Conservation (phyloP, 2,113 vertebrate genomes). For the Progne subis region DNA sequence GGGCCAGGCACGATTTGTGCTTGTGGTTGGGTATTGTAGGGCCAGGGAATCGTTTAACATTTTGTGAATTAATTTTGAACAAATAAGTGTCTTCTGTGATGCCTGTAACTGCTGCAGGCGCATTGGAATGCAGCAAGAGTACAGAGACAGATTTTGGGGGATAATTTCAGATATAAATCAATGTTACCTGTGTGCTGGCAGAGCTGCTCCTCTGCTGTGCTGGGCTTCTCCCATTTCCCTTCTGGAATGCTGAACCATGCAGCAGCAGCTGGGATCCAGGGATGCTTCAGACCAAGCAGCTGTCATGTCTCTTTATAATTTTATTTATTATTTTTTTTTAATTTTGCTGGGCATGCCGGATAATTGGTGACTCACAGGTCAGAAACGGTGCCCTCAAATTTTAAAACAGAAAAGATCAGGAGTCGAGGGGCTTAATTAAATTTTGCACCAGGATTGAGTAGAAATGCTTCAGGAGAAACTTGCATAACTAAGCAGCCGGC, state of each 20-base stretch:
- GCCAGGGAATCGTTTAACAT: not conserved
- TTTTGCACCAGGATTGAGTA: not conserved
- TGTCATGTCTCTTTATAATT: not conserved
- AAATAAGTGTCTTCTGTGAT: not conserved
- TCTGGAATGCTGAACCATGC: not conserved
- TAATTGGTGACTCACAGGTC: not conserved
- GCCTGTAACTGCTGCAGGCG: not conserved
- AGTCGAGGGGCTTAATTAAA: not conserved
- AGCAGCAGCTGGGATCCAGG: not conserved
- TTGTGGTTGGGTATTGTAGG: not conserved
- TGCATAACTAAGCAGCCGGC: not conserved
- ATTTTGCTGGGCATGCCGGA: not conserved
- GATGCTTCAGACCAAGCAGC: not conserved
- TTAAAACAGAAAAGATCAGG: not conserved
- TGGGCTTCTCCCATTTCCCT: not conserved
- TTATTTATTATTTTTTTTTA: accelerated
- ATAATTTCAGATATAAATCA: not conserved
- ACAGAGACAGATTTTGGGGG: not conserved
- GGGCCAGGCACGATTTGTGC: accelerated
- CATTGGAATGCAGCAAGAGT: not conserved
- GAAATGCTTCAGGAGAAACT: not conserved
- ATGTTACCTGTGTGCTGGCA: accelerated
- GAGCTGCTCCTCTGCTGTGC: not conserved
- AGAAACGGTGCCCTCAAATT: not conserved
- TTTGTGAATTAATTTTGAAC: not conserved